A percentile compares a stretch with the other conserved stretches of the same genome.
phyloP scores from a whole-genome alignment of 2,888 invertebrate genomes.

The Herminia tarsipennalis region DNA sequence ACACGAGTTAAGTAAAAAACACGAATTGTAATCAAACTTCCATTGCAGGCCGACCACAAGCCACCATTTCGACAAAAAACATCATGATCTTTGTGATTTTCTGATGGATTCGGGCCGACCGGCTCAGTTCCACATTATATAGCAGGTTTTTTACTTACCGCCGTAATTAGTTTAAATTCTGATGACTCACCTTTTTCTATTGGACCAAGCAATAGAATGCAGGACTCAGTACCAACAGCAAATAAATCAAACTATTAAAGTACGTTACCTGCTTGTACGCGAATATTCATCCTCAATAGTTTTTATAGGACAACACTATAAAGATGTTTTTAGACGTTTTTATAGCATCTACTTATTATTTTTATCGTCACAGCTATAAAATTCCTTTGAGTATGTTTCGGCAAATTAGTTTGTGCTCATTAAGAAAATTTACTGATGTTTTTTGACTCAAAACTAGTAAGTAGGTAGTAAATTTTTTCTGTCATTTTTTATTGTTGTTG shows the following conservation, averaged over 20 bases:
- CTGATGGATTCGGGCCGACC: conserved; percentile 64
- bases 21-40: conserved; percentile 32
- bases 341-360: conserved; percentile 34
- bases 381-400: conserved; percentile 22
- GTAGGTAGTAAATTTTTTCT: conserved; percentile 1
- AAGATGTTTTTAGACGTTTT: conserved; percentile 31
- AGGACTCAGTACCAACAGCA: conserved; percentile 57
- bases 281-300: conserved; percentile 16
- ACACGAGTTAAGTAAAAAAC: conserved; percentile 14
- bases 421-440: conserved; percentile 9
- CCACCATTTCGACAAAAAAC: conserved; percentile 37
- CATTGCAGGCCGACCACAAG: conserved; percentile 30
- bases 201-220: conserved; percentile 64
- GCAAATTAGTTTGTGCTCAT: conserved; percentile 18
- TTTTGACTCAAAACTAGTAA: conserved; percentile 1
- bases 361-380: conserved; percentile 22
- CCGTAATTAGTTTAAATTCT: conserved; percentile 83
- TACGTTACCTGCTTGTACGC: conserved; percentile 3
- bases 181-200: conserved; percentile 83
- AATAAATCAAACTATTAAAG: conserved; percentile 30
- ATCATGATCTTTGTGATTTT: conserved; percentile 64
- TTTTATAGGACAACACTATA: conserved; percentile 21
- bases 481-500: conserved; percentile 32
- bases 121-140: conserved; percentile 69
- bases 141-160: conserved; percentile 66